These are phyloP conservation scores for Eurystomus gularis DNA, from an alignment of 2,113 vertebrate species.

Conservation along the genomic window DNA sequence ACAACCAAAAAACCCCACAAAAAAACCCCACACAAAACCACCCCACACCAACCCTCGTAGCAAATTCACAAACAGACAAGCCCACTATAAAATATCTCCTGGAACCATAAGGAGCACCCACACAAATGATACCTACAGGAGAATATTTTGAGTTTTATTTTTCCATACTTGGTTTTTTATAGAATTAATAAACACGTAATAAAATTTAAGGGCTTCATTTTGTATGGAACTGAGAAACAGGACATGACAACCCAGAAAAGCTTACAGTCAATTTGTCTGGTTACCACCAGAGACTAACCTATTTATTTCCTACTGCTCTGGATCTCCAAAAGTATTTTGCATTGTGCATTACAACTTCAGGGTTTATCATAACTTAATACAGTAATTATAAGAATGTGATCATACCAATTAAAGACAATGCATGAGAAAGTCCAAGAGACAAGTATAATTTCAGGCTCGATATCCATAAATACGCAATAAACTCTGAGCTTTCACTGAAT, in stretches of 20 bases:
- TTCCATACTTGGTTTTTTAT: background rate
- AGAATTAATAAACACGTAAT: background rate
- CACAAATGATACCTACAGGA: background rate
- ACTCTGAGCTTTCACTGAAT: background rate
- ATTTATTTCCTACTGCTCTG: background rate
- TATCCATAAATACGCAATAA: background rate
- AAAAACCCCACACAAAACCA: too few species aligned
- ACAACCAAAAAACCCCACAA: too few species aligned
- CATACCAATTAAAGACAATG: background rate
- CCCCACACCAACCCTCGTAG: background rate
- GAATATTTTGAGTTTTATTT: background rate
- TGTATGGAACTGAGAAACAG: background rate
- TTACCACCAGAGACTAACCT: background rate
- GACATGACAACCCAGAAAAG: background rate
- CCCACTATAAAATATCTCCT: background rate
- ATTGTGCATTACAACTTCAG: background rate
- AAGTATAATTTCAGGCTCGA: background rate
- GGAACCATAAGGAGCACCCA: background rate
- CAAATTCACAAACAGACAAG: background rate
- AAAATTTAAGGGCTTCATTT: background rate
- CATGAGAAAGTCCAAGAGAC: background rate
- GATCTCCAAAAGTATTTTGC: background rate
- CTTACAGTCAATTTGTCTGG: background rate
- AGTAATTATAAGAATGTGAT: background rate
- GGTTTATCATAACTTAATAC: background rate